Evolutionary conservation across 2,797 vertebrate genomes (phyloP).

Genomic region (Bryconaethiops microstoma): DNA sequence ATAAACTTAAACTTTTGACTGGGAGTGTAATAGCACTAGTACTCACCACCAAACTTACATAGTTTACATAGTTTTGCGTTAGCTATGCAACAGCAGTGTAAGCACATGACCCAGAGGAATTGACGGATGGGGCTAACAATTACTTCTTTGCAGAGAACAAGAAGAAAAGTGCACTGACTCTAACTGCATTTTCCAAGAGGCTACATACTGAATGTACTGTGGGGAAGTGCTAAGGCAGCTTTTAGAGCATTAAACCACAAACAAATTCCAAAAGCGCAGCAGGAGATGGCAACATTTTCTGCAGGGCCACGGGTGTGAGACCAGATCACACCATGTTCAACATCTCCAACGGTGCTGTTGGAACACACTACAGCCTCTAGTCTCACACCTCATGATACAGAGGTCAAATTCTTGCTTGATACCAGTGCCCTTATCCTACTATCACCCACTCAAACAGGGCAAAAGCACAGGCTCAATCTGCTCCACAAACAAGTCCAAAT

Average conservation of each 20-base stretch:
- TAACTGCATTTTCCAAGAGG: neutral
- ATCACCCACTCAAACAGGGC: constrained; percentile 3
- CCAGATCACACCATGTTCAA: neutral
- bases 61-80: neutral
- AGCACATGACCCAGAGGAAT: neutral
- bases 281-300: neutral
- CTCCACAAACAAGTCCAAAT: neutral
- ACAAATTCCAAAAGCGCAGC: neutral
- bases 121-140: neutral
- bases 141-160: neutral
- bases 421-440: neutral
- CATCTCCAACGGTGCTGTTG: neutral
- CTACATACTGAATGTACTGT: neutral
- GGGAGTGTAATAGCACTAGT: neutral
- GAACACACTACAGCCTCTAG: neutral
- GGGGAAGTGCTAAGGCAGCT: neutral
- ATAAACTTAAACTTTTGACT: neutral
- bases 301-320: neutral
- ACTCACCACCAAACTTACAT: neutral
- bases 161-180: neutral
- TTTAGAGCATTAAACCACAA: neutral
- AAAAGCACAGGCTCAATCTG: neutral
- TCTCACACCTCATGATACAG: constrained; percentile 10
- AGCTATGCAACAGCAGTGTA: neutral
- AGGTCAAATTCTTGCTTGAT: constrained; percentile 10